Percentiles rank a stretch among this genome's conserved stretches.
phyloP scores from a whole-genome alignment of 2,888 invertebrate genomes.

The Lacanobia oleracea region DNA sequence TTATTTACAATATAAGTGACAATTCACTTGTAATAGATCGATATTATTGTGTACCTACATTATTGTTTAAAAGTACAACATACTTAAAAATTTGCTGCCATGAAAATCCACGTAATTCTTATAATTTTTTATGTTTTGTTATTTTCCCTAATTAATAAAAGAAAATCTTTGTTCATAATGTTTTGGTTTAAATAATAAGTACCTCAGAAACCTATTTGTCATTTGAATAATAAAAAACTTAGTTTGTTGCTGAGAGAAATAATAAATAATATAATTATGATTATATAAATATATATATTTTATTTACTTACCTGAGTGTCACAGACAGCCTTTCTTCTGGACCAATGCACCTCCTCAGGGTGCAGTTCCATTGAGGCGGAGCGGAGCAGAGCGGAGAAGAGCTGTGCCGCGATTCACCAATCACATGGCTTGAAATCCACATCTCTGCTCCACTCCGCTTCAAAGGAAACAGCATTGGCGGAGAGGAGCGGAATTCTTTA shows the following conservation, averaged over 20 bases:
- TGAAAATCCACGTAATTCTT: constrained; percentile 9
- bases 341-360: constrained; percentile 19
- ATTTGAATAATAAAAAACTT: constrained; percentile 17
- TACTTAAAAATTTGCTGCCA: constrained; percentile 9
- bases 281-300: constrained; percentile 10
- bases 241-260: constrained; percentile 11
- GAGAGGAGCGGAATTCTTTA: constrained; percentile 17
- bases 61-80: constrained; percentile 20
- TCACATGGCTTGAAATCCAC: constrained; percentile 3
- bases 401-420: no score
- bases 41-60: constrained; percentile 24
- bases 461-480: constrained; percentile 19
- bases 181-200: constrained; percentile 18
- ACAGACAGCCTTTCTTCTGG: constrained; percentile 22
- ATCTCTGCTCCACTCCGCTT: constrained; percentile 1
- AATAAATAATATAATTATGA: constrained; percentile 10
- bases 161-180: constrained; percentile 19
- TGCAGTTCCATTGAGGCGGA: no score
- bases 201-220: constrained; percentile 14
- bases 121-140: constrained; percentile 13
- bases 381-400: no score
- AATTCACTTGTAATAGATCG: constrained; percentile 21
- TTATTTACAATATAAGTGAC: constrained; percentile 22
- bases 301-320: constrained; percentile 27
- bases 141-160: constrained; percentile 15